Evolutionary conservation across 2,113 vertebrate genomes (phyloP), one percentile per base, ranked within the genome.

Genomic region (Engystomops pustulosus): DNA sequence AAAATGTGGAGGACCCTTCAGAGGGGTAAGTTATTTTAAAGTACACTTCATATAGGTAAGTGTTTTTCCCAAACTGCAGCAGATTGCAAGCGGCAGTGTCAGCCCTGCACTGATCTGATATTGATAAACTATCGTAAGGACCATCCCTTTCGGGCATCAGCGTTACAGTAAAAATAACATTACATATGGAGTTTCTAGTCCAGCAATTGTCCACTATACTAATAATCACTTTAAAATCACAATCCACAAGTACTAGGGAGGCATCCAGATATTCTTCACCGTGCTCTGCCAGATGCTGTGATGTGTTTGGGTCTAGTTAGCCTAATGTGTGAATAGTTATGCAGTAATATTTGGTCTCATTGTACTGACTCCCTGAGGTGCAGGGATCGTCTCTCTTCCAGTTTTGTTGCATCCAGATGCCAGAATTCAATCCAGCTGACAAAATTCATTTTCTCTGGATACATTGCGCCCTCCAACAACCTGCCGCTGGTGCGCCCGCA

Each of bases 401-500:
- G 41, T 9, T 45, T 14, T 72, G 38, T 15, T 17, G 41, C 70
- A 7, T 72, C 74, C 74, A 58, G 74, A 58, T 58, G 49, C 10
- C 32, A 38, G 12, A n/a, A 58, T 77, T 58, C 3, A 72, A 15
- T 55, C 49, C 49, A 58, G 74, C 74, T 77, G 74, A 58, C 74
- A 77, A 55, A n/a, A 12, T 55, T 32, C 32, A 77, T 77, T 55
- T 77, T 53, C 55, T 81, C 30, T 55, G 60, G 65, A 38, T 38
- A 32, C 20, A 30, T n/a, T 72, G 49, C 47, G 7, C 47, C 38
- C 18, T 25, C 53, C 45, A 27, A 45, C 32, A 70, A 23, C 51
- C 67, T 53, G 32, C 18, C 34, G 32, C 32, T 41, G 6, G 17
- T 44, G 49, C 58, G 20, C 69, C 62, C 17, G 60, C 14, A 34